Evolutionary conservation across 1,140 invertebrate genomes (phyloP), one percentile per base, ranked within the genome.

Genomic region (Dinothrombium tinctorium): DNA sequence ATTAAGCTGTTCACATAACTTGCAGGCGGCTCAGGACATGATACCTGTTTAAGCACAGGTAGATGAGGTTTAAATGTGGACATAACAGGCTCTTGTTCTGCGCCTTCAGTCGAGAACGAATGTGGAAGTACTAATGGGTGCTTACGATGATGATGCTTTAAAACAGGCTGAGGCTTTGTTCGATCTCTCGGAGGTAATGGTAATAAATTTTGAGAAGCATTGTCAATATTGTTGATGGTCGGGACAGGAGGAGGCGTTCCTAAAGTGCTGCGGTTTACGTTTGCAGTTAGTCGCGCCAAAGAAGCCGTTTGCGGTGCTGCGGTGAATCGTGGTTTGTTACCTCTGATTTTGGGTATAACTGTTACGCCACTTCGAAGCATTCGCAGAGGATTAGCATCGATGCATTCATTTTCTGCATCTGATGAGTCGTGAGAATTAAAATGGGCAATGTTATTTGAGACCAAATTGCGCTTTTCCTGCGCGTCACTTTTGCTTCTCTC

Each of bases 181-280:
- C 75, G 64, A 51, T 84, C 77, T 47, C 78, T 63, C 0, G 81
- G 81, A 1, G 82, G 82, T 44, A 89, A 54, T 1, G 81, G 81
- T 45, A 82, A 69, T 2, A 72, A 70, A 60, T 52, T 52, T 15
- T 51, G 47, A 33, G 48, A 46, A 42, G 56, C 51, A 2, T 12
- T 4, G 29, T 12, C 5, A 12, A 6, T 12, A 15, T 44, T 40
- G n/a, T 17, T 14, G 14, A 44, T 42, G n/a, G 29, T 42, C 9
- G 49, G 49, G 28, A 45, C 37, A 15, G 49, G 49, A 20, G 49
- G 49, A 3, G 49, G 49, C 6, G 44, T 32, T 5, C 50, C 49
- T 7, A 49, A 23, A 17, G 12, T 35, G 3, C 43, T 33, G 41
- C 42, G 28, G 7, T 20, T 25, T 20, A 37, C 26, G 19, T 36